Conservation (phyloP, 1,140 invertebrate genomes). For the Hormaphis cornu region DNA sequence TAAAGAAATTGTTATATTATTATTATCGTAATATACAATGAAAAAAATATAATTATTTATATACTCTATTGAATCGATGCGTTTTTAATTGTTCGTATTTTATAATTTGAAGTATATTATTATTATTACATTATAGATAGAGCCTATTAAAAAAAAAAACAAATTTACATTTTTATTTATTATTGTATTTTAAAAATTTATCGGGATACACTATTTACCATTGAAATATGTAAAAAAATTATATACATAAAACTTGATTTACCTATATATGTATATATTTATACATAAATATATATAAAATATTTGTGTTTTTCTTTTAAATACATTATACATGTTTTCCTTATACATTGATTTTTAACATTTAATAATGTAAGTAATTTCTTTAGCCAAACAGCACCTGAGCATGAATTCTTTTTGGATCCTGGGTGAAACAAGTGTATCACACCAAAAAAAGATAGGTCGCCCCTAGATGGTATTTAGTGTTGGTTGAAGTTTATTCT, state of each 20-base stretch:
- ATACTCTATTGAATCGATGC: constrained; percentile 19
- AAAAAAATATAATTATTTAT: constrained; percentile 32
- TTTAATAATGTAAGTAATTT: too few species aligned
- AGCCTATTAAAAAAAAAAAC: constrained; percentile 5
- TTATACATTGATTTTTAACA: too few species aligned
- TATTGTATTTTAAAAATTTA: neutral
- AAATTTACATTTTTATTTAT: constrained; percentile 14
- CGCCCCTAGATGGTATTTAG: too few species aligned
- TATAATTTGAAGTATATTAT: constrained; percentile 3
- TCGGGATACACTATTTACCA: neutral
- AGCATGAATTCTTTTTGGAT: too few species aligned
- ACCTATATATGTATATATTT: neutral
- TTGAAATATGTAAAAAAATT: neutral
- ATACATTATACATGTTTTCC: neutral
- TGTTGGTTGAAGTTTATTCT: too few species aligned
- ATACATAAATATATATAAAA: too few species aligned
- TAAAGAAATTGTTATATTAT: constrained; percentile 29
- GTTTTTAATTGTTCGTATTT: constrained; percentile 12
- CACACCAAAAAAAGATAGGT: too few species aligned
- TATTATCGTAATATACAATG: constrained; percentile 21
- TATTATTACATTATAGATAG: constrained; percentile 19
- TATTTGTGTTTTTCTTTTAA: neutral
- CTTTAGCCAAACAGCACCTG: too few species aligned
- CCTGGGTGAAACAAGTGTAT: too few species aligned
- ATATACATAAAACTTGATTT: neutral